Base-by-base conservation (phyloP, 2,797 vertebrate genomes). In the Zalophus californianus region DNA sequence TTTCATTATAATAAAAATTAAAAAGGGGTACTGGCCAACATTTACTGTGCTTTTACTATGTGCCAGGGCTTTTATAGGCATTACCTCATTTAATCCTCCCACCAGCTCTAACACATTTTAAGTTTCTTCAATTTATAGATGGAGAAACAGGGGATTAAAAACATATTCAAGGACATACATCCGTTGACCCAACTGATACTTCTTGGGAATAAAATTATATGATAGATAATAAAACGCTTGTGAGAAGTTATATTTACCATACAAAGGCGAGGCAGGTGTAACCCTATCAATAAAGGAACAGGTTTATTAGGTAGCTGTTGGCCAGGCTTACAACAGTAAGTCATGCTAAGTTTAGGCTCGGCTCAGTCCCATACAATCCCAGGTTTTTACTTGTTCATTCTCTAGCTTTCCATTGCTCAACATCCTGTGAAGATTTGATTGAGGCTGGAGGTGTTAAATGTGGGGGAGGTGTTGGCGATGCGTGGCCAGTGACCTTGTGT, bases 1-100 rank as follows among this genome's bases (percentile, higher is more conserved):
- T 93, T 93, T 97, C 79, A 90, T 77, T 89, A 82, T 60, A 80
- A 86, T 91, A 96, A 95, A 95, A 96, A 70, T 86, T 75, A 72
- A 66, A 68, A 83, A 89, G 56, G 18, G 79, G 56, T 52, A 35
- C 35, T 91, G 68, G 70, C 89, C 91, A 91, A 8, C 21, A 87
- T 58, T 86, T 87, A 64, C 13, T 93, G 60, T 75, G n/a, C 62
- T 56, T 90, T 66, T 89, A 77, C 72, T 64, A 5, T 58, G 48
- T 90, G 48, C 79, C 86, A 72, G 44, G 79, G 25, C 25, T 87
- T 96, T 93, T 85, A 80, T 89, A 56, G 21, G 73, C 56, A 90
- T 94, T 83, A 84, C 75, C 48, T 96, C 66, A 94, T 50, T 73
- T 84, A 90, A 68, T 86, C 60, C 72, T 94, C 27, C 64, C 23